Base-by-base conservation (phyloP, 2,113 vertebrate species). In the Catagonus wagneri region DNA sequence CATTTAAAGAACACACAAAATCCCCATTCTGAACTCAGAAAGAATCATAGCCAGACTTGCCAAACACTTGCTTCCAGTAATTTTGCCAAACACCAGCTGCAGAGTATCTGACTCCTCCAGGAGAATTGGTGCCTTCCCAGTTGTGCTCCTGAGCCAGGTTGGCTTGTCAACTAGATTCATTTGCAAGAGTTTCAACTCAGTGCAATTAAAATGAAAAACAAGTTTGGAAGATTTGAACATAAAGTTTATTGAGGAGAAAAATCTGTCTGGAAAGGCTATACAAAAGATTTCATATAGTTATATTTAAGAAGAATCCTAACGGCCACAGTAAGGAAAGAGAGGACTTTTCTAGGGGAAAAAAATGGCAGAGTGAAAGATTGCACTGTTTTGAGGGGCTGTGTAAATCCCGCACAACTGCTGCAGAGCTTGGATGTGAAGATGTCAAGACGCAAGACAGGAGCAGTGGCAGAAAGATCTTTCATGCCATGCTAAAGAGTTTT, bases 201-300 rank as follows among this genome's bases (percentile, higher is more conserved):
- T n/a, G 0, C 15, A 52, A 25, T 65, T 81, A 74, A 90, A 81
- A 80, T 93, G 52, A 58, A 90, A 96, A 93, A 56, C 15, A 32
- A 83, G 10, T 1, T 58, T 71, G 44, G 44, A 79, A 85, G 17
- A 65, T 65, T 58, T 56, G 22, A 89, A 89, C 17, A 44, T 58
- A 44, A 93, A 25, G 56, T 71, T n/a, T 71, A 25, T 19, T 44
- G 65, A 61, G 29, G 17, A 85, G 80, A 85, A 93, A 83, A 93
- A 44, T 80, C 71, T 75, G 15, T 80, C 52, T 44, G 12, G 27
- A 12, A 78, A 84, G 25, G 23, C 19, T 65, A 12, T 65, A 34
- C 76, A 88, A 79, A 92, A 80, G 19, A 93, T 74, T 89, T 89
- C 56, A 54, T n/a, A 79, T 74, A 78, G n/a, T 25, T 44, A 58